Evolutionary conservation across 37 sponge, comb jelly and placozoan species (phyloP).

Genomic region (Cliona cf. orientalis): DNA sequence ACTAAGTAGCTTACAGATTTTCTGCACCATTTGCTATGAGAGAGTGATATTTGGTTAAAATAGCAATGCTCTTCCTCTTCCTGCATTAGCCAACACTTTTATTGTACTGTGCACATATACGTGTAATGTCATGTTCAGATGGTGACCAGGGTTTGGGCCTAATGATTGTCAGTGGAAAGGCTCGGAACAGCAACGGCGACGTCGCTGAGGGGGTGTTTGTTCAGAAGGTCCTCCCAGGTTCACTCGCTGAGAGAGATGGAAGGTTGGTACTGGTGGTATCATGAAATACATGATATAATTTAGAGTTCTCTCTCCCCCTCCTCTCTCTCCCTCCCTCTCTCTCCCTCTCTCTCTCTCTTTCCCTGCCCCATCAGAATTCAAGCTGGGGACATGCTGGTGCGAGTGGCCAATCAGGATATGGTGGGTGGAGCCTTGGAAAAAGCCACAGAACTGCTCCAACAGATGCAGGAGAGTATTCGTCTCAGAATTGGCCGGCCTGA

Average conservation of each 20-base stretch:
- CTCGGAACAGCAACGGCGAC: slow-evolving; percentile 7
- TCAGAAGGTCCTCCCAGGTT: slow-evolving; percentile 45
- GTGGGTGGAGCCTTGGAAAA: slow-evolving; percentile 21
- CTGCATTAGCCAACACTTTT: neutral
- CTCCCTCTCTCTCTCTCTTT: neutral
- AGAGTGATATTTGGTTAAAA: too few relatives aligned
- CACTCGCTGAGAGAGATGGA: slow-evolving; percentile 45
- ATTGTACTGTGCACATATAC: too few relatives aligned
- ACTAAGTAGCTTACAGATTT: neutral
- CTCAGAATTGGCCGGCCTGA: slow-evolving; percentile 31
- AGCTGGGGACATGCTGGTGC: slow-evolving; percentile 46
- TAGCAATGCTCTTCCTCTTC: too few relatives aligned
- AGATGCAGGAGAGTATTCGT: neutral
- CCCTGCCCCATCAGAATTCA: slow-evolving; percentile 33
- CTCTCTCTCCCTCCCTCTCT: slow-evolving; percentile 4
- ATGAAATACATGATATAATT: too few relatives aligned
- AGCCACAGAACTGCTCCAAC: slow-evolving; percentile 12
- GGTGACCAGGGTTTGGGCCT: slow-evolving; percentile 33
- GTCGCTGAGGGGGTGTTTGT: slow-evolving; percentile 48
- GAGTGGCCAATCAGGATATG: neutral
- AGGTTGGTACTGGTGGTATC: slow-evolving; percentile 23
- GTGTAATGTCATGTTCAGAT: slow-evolving; percentile 1
- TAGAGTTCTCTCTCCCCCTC: slow-evolving; percentile 1
- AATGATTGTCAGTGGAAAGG: slow-evolving; percentile 41
- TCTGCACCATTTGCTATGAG: neutral